Evolutionary conservation across 92 coral and sea anemone species (phyloP).

Genomic region (Ricordea florida): DNA sequence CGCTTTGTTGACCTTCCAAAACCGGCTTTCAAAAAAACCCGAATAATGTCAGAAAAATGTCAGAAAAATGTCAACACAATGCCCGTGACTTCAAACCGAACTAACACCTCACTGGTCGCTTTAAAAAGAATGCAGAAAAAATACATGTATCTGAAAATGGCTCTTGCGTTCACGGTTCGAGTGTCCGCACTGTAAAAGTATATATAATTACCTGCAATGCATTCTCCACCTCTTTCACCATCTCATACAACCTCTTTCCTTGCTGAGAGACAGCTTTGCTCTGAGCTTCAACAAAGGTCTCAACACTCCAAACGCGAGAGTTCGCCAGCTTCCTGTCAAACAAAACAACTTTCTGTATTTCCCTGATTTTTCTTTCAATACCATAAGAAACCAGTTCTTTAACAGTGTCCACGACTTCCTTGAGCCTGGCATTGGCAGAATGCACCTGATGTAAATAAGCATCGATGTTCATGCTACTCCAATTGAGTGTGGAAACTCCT

Average conservation of each 20-base stretch:
- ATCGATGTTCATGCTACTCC: constrained; percentile 99
- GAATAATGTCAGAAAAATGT: too few relatives aligned
- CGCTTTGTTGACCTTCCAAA: too few relatives aligned
- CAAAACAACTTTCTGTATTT: constrained; percentile 70
- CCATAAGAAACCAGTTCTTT: constrained; percentile 78
- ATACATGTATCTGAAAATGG: too few relatives aligned
- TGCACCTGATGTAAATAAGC: constrained; percentile 98
- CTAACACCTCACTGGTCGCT: too few relatives aligned
- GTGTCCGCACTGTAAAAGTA: too few relatives aligned
- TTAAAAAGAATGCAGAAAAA: too few relatives aligned
- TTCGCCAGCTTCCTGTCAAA: constrained; percentile 90
- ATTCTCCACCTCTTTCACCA: constrained; percentile 93
- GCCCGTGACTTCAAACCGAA: too few relatives aligned
- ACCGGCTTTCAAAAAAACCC: too few relatives aligned
- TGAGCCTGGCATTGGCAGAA: constrained; percentile 82
- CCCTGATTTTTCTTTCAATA: constrained; percentile 72
- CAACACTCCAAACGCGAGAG: constrained; percentile 80
- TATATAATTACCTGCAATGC: constrained; percentile 78
- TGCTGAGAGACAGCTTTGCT: constrained; percentile 65
- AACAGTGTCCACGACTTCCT: constrained; percentile 78
- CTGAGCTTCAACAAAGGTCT: constrained; percentile 71
- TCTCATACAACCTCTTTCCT: constrained; percentile 68
- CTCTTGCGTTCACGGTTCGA: too few relatives aligned
- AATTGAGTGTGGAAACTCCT: constrained; percentile 88
- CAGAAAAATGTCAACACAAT: too few relatives aligned